Evolutionary conservation across 2,113 vertebrate genomes (phyloP), one percentile per base, ranked within the genome.

Genomic region (Eonycteris spelaea): DNA sequence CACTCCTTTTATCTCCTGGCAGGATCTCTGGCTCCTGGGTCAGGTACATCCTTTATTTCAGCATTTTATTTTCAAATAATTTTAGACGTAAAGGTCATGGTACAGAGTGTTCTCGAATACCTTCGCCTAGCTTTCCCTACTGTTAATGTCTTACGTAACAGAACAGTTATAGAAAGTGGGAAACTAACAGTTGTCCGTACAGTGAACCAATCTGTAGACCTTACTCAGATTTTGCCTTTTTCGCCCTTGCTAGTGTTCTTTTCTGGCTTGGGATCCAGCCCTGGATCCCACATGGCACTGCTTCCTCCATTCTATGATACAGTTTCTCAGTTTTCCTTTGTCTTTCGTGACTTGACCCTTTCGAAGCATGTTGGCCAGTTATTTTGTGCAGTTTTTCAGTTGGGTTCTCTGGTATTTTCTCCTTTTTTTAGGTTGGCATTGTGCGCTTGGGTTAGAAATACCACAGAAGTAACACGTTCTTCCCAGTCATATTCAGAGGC

Each of bases 31-130:
- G 24, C 15, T 92, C 65, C 28, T 74, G 57, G 51, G 51, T 67
- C 77, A 86, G 38, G 15, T 63, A 3, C 22, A 59, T n/a, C 38
- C 38, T 35, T 40, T 85, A 40, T 93, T 95, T 43, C 38, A 33
- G 55, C 33, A 26, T 43, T 80, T 84, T 61, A 83, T 91, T 96
- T 95, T 63, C 43, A 93, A 89, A 65, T 48, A 26, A 11, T 96
- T 96, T 80, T 59, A n/a, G 67, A 67, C 55, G 33, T 57, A 78
- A 82, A 90, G 77, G 21, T 70, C 68, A 38, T 45, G 35, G 45
- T 57, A 10, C 45, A 75, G 35, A 35, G 79, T 53, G 16, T 77
- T 82, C 77, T 91, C 53, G 87, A 51, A 45, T 77, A 40, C 30
- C 12, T 84, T 63, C 18, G 57, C 7, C 65, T 5, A 40, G 21